Evolutionary conservation across 2,113 vertebrate species (phyloP).

Genomic region (Grallaria varia): DNA sequence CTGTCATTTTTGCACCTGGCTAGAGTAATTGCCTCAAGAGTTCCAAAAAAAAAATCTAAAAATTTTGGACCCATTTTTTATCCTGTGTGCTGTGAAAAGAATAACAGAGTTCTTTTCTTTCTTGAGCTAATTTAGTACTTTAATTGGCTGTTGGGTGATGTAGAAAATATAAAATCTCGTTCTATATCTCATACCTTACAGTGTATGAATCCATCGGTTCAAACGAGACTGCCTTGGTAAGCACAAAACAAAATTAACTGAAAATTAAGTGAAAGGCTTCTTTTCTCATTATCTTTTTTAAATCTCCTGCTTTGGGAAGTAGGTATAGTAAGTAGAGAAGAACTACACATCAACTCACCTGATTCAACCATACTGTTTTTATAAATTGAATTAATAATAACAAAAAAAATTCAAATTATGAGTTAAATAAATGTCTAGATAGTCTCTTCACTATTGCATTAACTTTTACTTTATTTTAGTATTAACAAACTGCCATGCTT

Average conservation of each 20-base stretch:
- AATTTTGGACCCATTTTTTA: background rate
- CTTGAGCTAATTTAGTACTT: background rate
- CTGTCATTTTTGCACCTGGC: background rate
- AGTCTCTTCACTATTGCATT: background rate
- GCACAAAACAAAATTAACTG: background rate
- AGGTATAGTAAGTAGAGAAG: background rate
- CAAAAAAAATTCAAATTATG: background rate
- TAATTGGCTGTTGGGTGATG: background rate
- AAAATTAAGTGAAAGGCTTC: background rate
- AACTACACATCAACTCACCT: background rate
- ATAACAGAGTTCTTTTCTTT: background rate
- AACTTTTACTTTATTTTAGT: background rate
- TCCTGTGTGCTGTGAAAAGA: background rate
- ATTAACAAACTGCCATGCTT: background rate
- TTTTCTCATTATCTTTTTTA: background rate
- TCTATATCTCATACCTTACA: background rate
- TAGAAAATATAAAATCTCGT: background rate
- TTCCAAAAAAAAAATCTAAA: background rate
- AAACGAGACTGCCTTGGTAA: accelerated
- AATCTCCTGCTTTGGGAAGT: background rate
- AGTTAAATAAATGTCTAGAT: background rate
- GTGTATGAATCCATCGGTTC: background rate
- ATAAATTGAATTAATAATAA: background rate
- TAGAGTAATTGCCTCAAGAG: background rate
- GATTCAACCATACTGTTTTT: background rate